Evolutionary conservation across 2,113 vertebrate species (phyloP).

Genomic region (Takifugu flavidus): DNA sequence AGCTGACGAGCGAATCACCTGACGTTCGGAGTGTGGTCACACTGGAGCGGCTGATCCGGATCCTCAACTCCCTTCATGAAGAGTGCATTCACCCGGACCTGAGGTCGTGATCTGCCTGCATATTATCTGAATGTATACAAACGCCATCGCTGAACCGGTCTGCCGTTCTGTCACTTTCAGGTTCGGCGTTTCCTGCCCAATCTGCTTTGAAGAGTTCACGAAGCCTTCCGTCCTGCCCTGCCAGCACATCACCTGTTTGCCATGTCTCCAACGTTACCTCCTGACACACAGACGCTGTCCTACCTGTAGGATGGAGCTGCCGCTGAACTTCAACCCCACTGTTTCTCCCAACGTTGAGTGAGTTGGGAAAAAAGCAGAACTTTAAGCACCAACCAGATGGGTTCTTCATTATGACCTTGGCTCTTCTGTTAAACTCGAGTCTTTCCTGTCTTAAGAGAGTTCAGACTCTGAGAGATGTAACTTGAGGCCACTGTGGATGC

Average conservation of each 20-base stretch:
- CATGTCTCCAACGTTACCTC: slow-evolving; percentile 46
- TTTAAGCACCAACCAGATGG: too few species aligned
- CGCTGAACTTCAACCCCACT: slow-evolving; percentile 31
- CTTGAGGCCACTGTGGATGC: too few species aligned
- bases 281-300: slow-evolving; percentile 44
- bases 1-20: slow-evolving; percentile 68
- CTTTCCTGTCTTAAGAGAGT: too few species aligned
- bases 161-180: slow-evolving; percentile 27
- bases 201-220: slow-evolving; percentile 60
- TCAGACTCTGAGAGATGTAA: too few species aligned
- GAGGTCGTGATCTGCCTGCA: slow-evolving; percentile 43
- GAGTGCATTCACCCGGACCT: slow-evolving; percentile 60
- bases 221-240: slow-evolving; percentile 71
- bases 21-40: slow-evolving; percentile 52
- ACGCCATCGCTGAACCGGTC: too few species aligned
- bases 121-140: background rate
- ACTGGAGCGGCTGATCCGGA: slow-evolving; percentile 65
- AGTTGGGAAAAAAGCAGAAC: slow-evolving; percentile 22
- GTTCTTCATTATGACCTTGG: too few species aligned
- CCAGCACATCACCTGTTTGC: slow-evolving; percentile 67
- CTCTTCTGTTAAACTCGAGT: too few species aligned
- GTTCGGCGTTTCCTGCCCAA: slow-evolving; percentile 62
- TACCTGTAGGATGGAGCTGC: slow-evolving; percentile 46
- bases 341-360: slow-evolving; percentile 51
- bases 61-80: slow-evolving; percentile 66